phyloP scores from a whole-genome alignment of 1,140 invertebrate genomes.

The Pseudomyrmex concolor region DNA sequence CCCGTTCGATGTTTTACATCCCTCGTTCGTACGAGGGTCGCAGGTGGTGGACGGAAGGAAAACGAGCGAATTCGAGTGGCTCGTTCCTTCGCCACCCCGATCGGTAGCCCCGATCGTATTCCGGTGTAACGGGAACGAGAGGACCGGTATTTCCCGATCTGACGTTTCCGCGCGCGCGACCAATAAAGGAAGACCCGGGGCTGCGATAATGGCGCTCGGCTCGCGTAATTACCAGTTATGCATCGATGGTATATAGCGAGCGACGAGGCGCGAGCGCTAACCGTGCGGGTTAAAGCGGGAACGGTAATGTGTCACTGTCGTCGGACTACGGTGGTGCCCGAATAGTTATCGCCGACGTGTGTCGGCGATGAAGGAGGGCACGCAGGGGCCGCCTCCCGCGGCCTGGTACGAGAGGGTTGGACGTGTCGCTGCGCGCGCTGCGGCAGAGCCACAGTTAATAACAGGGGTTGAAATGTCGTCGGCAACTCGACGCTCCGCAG shows the following conservation, averaged over 20 bases:
- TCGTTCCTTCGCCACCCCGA: slow-evolving; percentile 54
- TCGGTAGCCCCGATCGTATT: slow-evolving; percentile 41
- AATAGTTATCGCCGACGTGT: slow-evolving; percentile 79
- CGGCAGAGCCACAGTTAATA: slow-evolving; percentile 74
- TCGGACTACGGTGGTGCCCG: slow-evolving; percentile 73
- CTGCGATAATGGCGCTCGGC: slow-evolving; percentile 77
- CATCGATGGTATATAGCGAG: slow-evolving; percentile 78
- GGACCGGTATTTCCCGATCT: slow-evolving; percentile 55
- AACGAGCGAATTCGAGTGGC: slow-evolving; percentile 32
- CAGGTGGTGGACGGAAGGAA: slow-evolving; percentile 68
- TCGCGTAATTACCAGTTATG: slow-evolving; percentile 83
- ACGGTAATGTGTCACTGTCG: slow-evolving; percentile 83
- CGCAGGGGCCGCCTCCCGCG: slow-evolving; percentile 6
- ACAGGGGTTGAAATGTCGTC: slow-evolving; percentile 73
- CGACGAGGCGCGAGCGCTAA: slow-evolving; percentile 67
- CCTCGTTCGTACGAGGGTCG: slow-evolving; percentile 41
- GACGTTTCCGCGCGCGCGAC: slow-evolving; percentile 58
- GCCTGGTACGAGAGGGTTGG: slow-evolving; percentile 4
- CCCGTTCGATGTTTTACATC: slow-evolving; percentile 61
- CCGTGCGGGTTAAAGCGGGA: slow-evolving; percentile 69
- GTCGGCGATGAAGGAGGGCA: slow-evolving; percentile 44
- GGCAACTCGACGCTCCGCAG: slow-evolving; percentile 67
- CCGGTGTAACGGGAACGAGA: slow-evolving; percentile 24
- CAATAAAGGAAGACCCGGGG: slow-evolving; percentile 79
- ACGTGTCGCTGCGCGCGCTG: background rate